These are phyloP conservation scores for Leptinotarsa tumamoca DNA, from an alignment of 2,888 invertebrate genomes.

Conservation along the genomic window DNA sequence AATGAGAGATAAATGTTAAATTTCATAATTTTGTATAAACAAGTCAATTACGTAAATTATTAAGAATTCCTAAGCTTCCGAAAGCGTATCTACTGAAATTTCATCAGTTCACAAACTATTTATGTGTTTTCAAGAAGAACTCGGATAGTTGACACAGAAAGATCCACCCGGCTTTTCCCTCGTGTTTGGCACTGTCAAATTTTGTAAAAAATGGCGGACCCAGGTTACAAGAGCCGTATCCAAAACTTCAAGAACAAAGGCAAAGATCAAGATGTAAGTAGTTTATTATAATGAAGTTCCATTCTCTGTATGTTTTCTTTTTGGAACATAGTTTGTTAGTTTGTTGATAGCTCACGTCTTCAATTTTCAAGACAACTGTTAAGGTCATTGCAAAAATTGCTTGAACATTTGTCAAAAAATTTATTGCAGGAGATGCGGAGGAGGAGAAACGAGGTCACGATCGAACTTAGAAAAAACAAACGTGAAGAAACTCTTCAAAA, in stretches of 20 bases:
- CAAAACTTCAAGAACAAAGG: constrained; percentile 98
- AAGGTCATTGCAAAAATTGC: constrained; percentile 12
- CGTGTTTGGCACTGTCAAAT: constrained; percentile 54
- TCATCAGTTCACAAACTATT: not conserved
- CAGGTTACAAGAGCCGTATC: constrained; percentile 84
- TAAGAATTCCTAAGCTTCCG: not conserved
- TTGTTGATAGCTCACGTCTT: not conserved
- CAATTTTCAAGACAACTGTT: not conserved
- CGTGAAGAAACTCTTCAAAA: constrained; percentile 96
- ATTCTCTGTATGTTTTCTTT: not conserved
- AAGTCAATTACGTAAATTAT: not conserved
- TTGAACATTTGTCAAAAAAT: constrained; percentile 29
- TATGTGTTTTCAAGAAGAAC: constrained; percentile 6
- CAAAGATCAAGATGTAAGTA: constrained; percentile 98
- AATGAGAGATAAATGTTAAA: too few relatives aligned
- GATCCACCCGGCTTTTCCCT: constrained; percentile 54
- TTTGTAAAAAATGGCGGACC: constrained; percentile 72
- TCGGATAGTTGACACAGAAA: not conserved
- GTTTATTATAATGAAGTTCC: constrained; percentile 12
- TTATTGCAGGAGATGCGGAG: constrained; percentile 92
- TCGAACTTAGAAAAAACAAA: constrained; percentile 97
- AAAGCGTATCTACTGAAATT: not conserved
- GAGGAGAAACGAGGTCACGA: constrained; percentile 94
- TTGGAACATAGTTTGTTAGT: not conserved
- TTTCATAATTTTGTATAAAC: not conserved